A percentile compares a stretch with the other conserved stretches of the same genome.
Conservation (phyloP, 2,113 vertebrate species). For the Megaceryle maxima region DNA sequence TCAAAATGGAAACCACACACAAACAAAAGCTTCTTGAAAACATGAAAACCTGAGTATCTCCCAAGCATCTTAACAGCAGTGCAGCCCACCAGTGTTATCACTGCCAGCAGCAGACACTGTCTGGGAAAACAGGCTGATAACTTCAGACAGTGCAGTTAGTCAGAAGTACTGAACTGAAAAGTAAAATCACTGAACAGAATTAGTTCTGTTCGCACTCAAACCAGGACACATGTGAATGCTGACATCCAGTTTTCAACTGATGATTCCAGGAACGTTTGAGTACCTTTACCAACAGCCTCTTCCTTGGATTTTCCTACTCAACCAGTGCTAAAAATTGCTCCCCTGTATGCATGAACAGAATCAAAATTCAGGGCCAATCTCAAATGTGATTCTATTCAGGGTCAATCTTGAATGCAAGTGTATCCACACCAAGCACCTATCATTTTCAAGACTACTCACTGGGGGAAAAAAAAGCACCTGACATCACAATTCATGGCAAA, state of each 20-base stretch:
- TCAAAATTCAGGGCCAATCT: background rate
- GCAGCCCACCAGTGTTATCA: background rate
- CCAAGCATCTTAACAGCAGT: background rate
- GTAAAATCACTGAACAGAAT: too few species aligned
- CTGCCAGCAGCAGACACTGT: too few species aligned
- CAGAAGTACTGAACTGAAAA: too few species aligned
- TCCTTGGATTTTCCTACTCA: background rate
- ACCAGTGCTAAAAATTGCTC: background rate
- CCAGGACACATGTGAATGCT: background rate
- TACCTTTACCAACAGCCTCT: background rate
- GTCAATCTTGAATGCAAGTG: background rate
- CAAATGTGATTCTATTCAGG: background rate
- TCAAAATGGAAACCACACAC: background rate
- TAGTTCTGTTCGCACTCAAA: too few species aligned
- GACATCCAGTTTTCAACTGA: background rate
- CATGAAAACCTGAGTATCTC: accelerated
- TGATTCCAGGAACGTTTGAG: background rate
- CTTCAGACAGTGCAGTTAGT: too few species aligned
- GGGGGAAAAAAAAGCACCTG: background rate
- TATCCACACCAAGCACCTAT: background rate
- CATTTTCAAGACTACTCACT: background rate
- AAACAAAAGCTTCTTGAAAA: background rate
- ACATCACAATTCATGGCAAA: background rate
- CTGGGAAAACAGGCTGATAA: too few species aligned
- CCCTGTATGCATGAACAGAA: background rate